phyloP scores from a whole-genome alignment of 1,140 invertebrate species.

The Rhyzopertha dominica region DNA sequence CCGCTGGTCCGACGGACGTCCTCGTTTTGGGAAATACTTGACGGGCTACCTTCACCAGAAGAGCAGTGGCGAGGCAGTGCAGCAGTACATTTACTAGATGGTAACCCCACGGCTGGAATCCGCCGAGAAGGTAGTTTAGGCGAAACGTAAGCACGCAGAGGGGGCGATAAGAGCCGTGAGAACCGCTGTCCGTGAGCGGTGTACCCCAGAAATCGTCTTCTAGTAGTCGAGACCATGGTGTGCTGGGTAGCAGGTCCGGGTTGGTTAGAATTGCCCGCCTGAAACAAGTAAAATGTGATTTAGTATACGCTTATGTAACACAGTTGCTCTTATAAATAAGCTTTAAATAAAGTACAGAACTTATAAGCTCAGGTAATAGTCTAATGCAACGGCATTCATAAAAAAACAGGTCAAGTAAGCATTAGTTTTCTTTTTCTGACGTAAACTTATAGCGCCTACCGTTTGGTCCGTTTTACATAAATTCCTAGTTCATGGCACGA shows the following conservation, averaged over 20 bases:
- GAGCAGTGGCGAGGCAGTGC: conserved; percentile 72
- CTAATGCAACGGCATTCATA: too few species aligned
- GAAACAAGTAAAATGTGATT: too few species aligned
- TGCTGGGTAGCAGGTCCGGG: conserved; percentile 71
- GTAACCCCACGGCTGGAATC: conserved; percentile 84
- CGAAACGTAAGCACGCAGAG: conserved; percentile 89
- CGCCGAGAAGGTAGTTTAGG: conserved; percentile 82
- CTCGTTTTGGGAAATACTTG: conserved; percentile 57
- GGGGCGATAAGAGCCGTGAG: conserved; percentile 90
- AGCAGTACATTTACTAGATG: conserved; percentile 86
- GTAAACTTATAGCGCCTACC: too few species aligned
- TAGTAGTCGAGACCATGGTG: conserved; percentile 68
- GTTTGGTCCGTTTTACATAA: too few species aligned
- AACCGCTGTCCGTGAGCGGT: conserved; percentile 74
- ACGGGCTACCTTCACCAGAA: conserved; percentile 69
- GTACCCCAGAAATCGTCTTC: conserved; percentile 93
- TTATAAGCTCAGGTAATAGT: too few species aligned
- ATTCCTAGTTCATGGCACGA: too few species aligned
- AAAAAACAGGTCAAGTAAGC: too few species aligned
- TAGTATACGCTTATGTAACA: too few species aligned
- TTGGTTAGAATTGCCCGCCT: conserved; percentile 87
- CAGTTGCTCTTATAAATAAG: too few species aligned
- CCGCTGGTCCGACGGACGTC: conserved; percentile 60
- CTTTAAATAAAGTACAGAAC: too few species aligned
- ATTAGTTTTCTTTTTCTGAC: too few species aligned